Conservation (phyloP, 2,888 invertebrate genomes). For the Sacculina carcini region DNA sequence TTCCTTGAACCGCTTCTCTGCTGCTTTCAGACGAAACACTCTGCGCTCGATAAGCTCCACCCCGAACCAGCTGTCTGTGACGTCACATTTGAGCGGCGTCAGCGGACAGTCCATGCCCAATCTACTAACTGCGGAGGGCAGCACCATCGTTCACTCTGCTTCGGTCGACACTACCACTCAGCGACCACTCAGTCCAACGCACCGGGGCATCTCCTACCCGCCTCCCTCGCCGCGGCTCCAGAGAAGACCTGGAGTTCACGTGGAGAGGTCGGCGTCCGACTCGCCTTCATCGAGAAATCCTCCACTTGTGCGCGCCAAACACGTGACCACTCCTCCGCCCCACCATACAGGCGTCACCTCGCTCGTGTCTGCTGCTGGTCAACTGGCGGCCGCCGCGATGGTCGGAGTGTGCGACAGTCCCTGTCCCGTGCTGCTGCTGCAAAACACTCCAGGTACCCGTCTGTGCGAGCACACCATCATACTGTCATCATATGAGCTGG, state of each 20-base stretch:
- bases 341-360: not conserved
- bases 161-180: constrained; percentile 24
- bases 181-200: constrained; percentile 21
- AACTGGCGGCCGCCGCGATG: constrained; percentile 18
- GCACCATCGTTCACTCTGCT: constrained; percentile 16
- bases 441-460: constrained; percentile 4
- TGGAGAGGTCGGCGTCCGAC: constrained; percentile 10
- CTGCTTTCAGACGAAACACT: not conserved
- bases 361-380: not conserved
- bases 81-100: constrained; percentile 15
- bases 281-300: constrained; percentile 28
- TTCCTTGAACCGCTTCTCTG: too few relatives aligned
- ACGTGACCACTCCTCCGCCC: constrained; percentile 11
- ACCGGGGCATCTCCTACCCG: constrained; percentile 45
- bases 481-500: constrained; percentile 10
- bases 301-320: constrained; percentile 43
- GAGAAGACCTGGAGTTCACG: too few relatives aligned
- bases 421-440: constrained; percentile 6
- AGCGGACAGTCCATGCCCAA: constrained; percentile 59
- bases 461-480: constrained; percentile 6
- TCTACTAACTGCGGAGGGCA: constrained; percentile 23
- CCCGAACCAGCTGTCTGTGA: constrained; percentile 43
- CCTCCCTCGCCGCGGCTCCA: constrained; percentile 37
- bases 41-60: constrained; percentile 19
- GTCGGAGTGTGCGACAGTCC: not conserved